phyloP scores from a whole-genome alignment of 1,140 invertebrate species.

The Caenorhabditis elegans region WBcel235 BX284602.5:6555501-6556000 shows the following conservation, averaged over 20 bases:
- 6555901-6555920: slow-evolving; percentile 84
- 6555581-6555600: background rate
- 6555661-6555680: background rate
- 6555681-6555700: background rate
- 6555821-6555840: slow-evolving; percentile 74
- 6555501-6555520: background rate
- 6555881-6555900: slow-evolving; percentile 81
- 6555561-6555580: background rate
- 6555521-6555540: background rate
- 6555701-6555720: background rate
- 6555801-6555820: slow-evolving; percentile 48
- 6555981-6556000: slow-evolving; percentile 34
- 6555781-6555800: background rate
- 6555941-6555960: slow-evolving; percentile 68
- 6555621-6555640: background rate
- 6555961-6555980: background rate
- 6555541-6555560: background rate
- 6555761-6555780: slow-evolving; percentile 29
- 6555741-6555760: slow-evolving; percentile 8
- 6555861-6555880: slow-evolving; percentile 74
- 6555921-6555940: slow-evolving; percentile 82
- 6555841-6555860: slow-evolving; percentile 89
- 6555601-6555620: background rate
- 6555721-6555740: background rate
- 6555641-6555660: background rate